phyloP scores from a whole-genome alignment of 2,797 vertebrate species.

The Eulemur albifrons region DNA sequence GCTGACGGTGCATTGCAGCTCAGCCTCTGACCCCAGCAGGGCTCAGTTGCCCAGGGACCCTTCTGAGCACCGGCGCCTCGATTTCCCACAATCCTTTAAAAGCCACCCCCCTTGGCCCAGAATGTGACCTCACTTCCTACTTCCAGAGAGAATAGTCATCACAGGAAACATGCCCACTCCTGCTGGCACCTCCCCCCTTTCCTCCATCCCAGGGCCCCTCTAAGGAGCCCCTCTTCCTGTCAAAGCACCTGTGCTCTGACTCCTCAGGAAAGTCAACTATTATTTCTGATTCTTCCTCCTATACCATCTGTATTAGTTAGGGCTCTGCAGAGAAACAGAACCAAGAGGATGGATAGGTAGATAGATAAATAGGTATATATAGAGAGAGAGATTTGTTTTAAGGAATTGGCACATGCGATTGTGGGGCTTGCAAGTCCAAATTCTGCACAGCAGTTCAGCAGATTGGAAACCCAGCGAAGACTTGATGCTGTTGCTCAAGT shows the following conservation, averaged over 20 bases:
- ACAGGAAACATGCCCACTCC: background rate
- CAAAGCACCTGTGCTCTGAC: background rate
- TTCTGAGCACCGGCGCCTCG: background rate
- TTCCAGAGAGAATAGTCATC: background rate
- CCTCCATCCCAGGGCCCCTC: background rate
- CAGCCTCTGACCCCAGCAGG: background rate
- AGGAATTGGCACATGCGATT: background rate
- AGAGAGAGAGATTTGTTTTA: background rate
- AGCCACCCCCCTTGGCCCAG: too few relatives aligned
- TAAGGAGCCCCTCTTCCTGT: background rate
- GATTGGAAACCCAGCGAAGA: background rate
- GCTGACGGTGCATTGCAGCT: background rate
- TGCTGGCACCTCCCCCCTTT: background rate
- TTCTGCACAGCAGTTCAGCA: background rate
- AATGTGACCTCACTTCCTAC: background rate
- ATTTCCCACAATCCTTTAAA: background rate
- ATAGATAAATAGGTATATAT: background rate
- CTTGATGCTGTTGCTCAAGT: background rate
- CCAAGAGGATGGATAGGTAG: background rate
- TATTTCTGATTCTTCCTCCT: background rate
- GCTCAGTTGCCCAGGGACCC: background rate
- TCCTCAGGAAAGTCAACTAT: background rate
- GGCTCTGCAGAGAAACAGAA: background rate
- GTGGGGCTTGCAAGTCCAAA: background rate
- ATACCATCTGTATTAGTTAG: too few relatives aligned